Base-by-base conservation (phyloP, 2,888 invertebrate species). In the Drosophila macrothrix region DNA sequence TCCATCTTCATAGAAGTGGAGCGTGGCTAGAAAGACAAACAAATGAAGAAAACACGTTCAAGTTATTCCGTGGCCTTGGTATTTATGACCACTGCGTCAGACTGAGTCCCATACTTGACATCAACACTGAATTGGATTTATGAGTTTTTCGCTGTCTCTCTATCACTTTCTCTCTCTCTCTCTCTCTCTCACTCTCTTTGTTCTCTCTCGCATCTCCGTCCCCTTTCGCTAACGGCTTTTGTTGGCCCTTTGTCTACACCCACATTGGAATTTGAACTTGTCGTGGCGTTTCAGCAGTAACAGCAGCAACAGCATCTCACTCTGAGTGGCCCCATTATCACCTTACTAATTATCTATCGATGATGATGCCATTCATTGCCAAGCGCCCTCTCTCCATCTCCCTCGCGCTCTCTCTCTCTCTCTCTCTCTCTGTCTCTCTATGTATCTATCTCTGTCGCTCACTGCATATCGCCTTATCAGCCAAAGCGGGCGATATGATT, bases 311-410 rank as follows among this genome's bases (percentile, higher is more conserved):
- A 58, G 58, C 58, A 31, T 71, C 80, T 77, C 67, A 63, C 71
- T 81, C 82, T 84, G 88, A 70, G 69, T 73, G 61, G 78, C 80
- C 77, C 84, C 82, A 88, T 85, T 85, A 85, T 85, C 85, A 85
- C 88, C 84, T 74, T 73, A 73, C 85, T 84, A 90, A 90, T 85
- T 88, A 85, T 90, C 84, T 89, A 84, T 84, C 88, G 82, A 89
- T 83, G 86, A 62, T 82, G 90, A 72, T 89, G 84, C 68, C 83
- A 77, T 72, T 62, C 80, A 74, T 74, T 63, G 77, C 68, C 87
- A 80, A 71, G 73, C 56, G 49, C 50, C 14, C 62, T 10, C 35
- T 12, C 12, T 37, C 25, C 28, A 19, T 1, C 39, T 28, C 28
- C 4, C 4, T 12, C 28, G 39, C 65, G 0, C 37, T 1, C 37